phyloP scores from a whole-genome alignment of 2,113 vertebrate species.

The Lycaon pictus region DNA sequence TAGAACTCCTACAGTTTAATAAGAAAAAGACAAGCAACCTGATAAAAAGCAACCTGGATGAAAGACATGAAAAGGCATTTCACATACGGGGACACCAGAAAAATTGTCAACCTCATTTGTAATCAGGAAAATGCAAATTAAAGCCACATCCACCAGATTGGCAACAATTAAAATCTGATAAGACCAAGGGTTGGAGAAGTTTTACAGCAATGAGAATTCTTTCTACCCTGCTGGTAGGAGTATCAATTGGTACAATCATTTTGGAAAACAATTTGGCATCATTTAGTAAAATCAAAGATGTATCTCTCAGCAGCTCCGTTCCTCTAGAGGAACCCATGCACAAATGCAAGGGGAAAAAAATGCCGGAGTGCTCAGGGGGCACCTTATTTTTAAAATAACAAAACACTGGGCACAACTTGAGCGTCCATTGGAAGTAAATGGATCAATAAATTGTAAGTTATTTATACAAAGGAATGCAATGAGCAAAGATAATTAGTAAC shows the following conservation, averaged over 20 bases:
- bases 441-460: background rate
- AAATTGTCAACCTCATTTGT: background rate
- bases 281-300: background rate
- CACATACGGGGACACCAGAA: background rate
- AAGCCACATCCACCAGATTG: constrained; percentile 6
- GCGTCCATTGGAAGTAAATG: background rate
- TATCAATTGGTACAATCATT: background rate
- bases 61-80: background rate
- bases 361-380: background rate
- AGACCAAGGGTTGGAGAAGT: background rate
- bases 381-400: background rate
- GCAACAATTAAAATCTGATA: constrained; percentile 19
- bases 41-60: background rate
- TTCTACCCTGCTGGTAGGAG: background rate
- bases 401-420: background rate
- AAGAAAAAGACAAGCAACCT: background rate
- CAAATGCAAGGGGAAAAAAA: background rate
- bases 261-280: constrained; percentile 31
- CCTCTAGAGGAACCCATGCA: background rate
- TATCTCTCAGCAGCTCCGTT: background rate
- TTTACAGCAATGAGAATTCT: background rate
- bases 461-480: background rate
- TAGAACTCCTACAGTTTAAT: background rate
- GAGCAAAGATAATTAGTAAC: constrained; percentile 6
- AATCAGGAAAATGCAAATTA: constrained; percentile 9